phyloP scores from a whole-genome alignment of 1,140 invertebrate species.

The Drosophila kohkoa region DNA sequence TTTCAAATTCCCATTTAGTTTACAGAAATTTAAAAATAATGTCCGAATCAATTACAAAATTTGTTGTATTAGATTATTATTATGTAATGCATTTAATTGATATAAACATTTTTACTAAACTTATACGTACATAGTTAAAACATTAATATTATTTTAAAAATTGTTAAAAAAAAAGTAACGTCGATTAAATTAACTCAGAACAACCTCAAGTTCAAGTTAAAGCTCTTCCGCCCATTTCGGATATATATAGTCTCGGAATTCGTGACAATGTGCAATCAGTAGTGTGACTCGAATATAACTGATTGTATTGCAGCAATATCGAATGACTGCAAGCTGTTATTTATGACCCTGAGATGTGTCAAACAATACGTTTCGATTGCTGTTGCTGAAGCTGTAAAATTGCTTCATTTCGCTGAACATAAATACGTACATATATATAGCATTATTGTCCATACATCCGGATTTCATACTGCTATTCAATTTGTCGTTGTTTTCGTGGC shows the following conservation, averaged over 20 bases:
- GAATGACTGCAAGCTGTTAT: conserved; percentile 47
- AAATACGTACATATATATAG: conserved; percentile 65
- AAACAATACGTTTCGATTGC: conserved; percentile 51
- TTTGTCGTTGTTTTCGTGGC: conserved; percentile 31
- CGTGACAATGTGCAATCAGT: conserved; percentile 14
- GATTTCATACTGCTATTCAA: conserved; percentile 27
- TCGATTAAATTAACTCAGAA: background rate
- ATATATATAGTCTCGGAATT: background rate
- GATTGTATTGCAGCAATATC: conserved; percentile 12
- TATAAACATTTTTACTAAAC: too few relatives aligned
- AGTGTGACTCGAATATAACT: conserved; percentile 8
- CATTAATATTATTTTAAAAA: too few relatives aligned
- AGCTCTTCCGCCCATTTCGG: background rate
- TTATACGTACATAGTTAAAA: too few relatives aligned
- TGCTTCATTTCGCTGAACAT: conserved; percentile 39
- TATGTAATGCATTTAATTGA: too few relatives aligned
- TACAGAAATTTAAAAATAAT: too few relatives aligned
- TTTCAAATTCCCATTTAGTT: too few relatives aligned
- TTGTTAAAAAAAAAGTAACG: background rate
- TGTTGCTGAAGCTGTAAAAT: conserved; percentile 46
- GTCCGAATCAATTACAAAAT: too few relatives aligned
- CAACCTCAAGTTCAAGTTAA: background rate
- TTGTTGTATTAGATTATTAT: too few relatives aligned
- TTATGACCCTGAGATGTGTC: conserved; percentile 55
- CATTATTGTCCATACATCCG: conserved; percentile 36